Percentiles rank a stretch among this genome's conserved stretches.
These are phyloP conservation scores for Orthosia gothica DNA, from an alignment of 2,888 invertebrate species.

Conservation along the genomic window DNA sequence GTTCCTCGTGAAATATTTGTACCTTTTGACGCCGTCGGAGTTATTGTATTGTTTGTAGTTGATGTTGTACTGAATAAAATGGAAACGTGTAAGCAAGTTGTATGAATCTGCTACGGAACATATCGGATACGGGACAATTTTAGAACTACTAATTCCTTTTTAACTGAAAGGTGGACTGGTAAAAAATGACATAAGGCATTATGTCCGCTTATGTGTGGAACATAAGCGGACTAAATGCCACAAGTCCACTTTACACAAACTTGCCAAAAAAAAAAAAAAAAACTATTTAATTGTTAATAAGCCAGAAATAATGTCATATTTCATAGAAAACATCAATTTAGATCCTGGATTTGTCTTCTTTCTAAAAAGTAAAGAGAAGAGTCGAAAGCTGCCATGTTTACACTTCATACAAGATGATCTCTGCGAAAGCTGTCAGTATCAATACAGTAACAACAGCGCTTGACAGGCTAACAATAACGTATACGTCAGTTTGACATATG, in stretches of 20 bases:
- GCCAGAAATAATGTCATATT: not conserved
- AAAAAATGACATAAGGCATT: too few relatives aligned
- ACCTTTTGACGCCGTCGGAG: slow-evolving; percentile 48
- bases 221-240: slow-evolving; percentile 57
- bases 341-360: not conserved
- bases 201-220: too few relatives aligned
- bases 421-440: too few relatives aligned
- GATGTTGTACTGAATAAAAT: slow-evolving; percentile 36
- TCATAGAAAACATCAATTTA: not conserved
- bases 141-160: too few relatives aligned
- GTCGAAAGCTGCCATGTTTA: not conserved
- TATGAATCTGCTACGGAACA: slow-evolving; percentile 5
- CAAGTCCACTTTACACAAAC: too few relatives aligned
- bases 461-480: too few relatives aligned
- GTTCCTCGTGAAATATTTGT: slow-evolving; percentile 59
- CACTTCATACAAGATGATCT: too few relatives aligned
- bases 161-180: too few relatives aligned
- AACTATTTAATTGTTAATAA: not conserved
- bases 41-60: slow-evolving; percentile 39
- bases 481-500: too few relatives aligned
- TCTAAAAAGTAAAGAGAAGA: not conserved
- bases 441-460: too few relatives aligned
- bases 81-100: slow-evolving; percentile 10
- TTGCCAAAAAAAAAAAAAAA: too few relatives aligned
- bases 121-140: not conserved